Base-by-base conservation (phyloP, 2,797 vertebrate species). In the Erethizon dorsatum region DNA sequence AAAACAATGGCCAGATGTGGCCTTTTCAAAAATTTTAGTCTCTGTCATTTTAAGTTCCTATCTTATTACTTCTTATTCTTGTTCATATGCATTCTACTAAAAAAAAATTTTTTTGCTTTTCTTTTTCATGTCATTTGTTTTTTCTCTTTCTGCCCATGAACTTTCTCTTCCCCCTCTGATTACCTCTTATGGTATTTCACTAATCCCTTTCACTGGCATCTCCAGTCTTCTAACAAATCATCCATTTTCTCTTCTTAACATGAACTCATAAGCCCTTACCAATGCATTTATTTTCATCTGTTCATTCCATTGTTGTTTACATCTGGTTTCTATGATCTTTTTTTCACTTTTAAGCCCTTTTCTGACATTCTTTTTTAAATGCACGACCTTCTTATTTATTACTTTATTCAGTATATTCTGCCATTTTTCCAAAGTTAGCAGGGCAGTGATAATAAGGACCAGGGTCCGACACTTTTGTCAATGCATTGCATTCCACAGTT, bases 341-440 rank as follows among this genome's bases (percentile, higher is more conserved):
- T 82, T 93, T 83, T 92, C 20, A 33, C 54, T 56, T 65, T 78
- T 65, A 82, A 83, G 11, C 28, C 10, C 41, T 82, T 83, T 57
- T 89, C 26, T 90, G 59, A 57, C 5, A 6, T 47, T 37, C 14
- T 63, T 84, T 94, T 65, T 10, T 24, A 47, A 78, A 59, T 33
- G 20, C 10, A 88, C 33, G 85, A 63, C 59, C 71, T 88, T 80
- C 47, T 45, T 83, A 77, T 59, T 91, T 82, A 83, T 52, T 80
- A n/a, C 37, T 90, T 94, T 77, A 69, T 90, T 73, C 41, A 24
- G 10, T 31, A 50, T 78, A 15, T 54, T 50, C 54, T 59, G 67
- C 31, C 41, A 45, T 88, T 93, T 69, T 97, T 84, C 28, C 80
- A 77, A 80, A 79, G 56, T 91, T 56, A 94, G 69, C 15, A 20